phyloP scores from a whole-genome alignment of 2,113 vertebrate species.

The Nanorana parkeri region DNA sequence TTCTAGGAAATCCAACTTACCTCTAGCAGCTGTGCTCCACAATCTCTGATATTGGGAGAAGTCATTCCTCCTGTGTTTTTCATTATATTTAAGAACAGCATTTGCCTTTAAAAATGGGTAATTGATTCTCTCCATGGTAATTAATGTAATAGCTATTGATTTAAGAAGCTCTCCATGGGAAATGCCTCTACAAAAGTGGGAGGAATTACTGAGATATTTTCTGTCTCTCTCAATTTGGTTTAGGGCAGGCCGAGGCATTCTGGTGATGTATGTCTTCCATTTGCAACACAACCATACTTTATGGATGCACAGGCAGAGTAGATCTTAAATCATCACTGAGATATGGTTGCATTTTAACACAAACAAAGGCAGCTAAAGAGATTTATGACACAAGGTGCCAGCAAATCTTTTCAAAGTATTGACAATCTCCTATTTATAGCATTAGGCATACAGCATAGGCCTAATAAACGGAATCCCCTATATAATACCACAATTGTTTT shows the following conservation, averaged over 20 bases:
- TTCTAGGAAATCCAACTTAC: constrained; percentile 10
- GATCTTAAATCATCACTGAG: constrained; percentile 55
- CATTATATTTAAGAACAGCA: constrained; percentile 45
- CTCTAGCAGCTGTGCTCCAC: constrained; percentile 15
- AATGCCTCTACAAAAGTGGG: constrained; percentile 3
- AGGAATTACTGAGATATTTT: constrained; percentile 32
- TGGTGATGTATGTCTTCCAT: constrained; percentile 54
- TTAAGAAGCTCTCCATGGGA: constrained; percentile 26
- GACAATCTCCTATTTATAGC: constrained; percentile 40
- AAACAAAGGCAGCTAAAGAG: constrained; percentile 53
- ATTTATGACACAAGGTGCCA: constrained; percentile 37
- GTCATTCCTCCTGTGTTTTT: constrained; percentile 31
- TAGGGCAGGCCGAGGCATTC: constrained; percentile 19
- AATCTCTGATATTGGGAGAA: background rate
- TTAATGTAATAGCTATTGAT: constrained; percentile 58
- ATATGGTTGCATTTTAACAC: constrained; percentile 49
- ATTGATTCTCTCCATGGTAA: constrained; percentile 51
- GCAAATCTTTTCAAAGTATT: constrained; percentile 54
- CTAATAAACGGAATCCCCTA: constrained; percentile 49
- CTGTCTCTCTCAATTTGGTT: constrained; percentile 47
- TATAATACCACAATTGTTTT: constrained; percentile 37
- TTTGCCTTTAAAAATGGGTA: constrained; percentile 48
- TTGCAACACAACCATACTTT: constrained; percentile 53
- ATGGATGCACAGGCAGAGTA: constrained; percentile 45
- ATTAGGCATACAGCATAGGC: constrained; percentile 35